Conservation (phyloP, 2,113 vertebrate species). For the Crotophaga sulcirostris region DNA sequence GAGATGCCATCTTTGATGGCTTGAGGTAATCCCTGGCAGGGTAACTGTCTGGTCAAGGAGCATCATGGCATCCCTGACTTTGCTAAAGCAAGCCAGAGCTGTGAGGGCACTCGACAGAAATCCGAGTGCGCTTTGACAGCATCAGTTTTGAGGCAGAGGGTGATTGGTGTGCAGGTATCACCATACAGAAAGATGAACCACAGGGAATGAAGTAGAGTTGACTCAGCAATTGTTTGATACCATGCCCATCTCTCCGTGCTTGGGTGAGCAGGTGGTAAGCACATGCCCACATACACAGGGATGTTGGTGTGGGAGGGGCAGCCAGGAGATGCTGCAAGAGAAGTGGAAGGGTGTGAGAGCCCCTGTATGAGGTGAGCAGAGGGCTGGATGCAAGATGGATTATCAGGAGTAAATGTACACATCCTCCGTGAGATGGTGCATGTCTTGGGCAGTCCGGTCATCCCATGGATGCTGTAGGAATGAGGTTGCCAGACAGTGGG, state of each 20-base stretch:
- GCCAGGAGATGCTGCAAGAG: neutral
- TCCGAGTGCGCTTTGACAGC: neutral
- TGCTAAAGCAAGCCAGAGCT: neutral
- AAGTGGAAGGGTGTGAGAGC: neutral
- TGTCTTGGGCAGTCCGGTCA: neutral
- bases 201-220: neutral
- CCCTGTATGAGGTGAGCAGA: neutral
- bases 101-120: neutral
- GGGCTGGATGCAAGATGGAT: neutral
- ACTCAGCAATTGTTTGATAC: neutral
- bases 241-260: too few relatives aligned
- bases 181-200: neutral
- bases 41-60: neutral
- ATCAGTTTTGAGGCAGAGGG: neutral
- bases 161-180: neutral
- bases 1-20: neutral
- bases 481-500: neutral
- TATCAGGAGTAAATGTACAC: neutral
- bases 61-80: neutral
- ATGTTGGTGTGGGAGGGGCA: accelerated
- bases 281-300: accelerated
- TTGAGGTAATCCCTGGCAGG: neutral
- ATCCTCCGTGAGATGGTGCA: neutral
- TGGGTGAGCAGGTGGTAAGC: neutral
- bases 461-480: neutral